These are phyloP conservation scores for Aphelinus atriplicis DNA, from an alignment of 1,140 invertebrate species.

Conservation along the genomic window DNA sequence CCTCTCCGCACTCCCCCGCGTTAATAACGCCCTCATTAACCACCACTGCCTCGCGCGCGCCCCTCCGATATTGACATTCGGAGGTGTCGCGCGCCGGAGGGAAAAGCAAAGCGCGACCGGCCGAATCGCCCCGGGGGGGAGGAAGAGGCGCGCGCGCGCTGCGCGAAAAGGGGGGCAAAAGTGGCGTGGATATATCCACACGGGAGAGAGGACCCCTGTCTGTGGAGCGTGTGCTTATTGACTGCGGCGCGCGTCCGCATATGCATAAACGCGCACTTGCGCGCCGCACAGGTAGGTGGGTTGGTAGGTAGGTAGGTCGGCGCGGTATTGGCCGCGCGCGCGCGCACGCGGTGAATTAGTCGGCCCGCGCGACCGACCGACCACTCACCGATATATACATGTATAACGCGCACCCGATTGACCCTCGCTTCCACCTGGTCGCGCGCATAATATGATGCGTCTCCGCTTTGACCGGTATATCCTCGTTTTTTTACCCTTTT, in stretches of 20 bases:
- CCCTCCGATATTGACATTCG: conserved; percentile 15
- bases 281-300: conserved; percentile 52
- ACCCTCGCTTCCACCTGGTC: too few species aligned
- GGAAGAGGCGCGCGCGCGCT: conserved; percentile 26
- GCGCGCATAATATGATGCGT: too few species aligned
- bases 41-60: too few species aligned
- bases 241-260: conserved; percentile 47
- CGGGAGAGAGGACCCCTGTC: conserved; percentile 54
- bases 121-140: conserved; percentile 19
- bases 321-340: background rate
- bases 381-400: too few species aligned
- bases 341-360: too few species aligned
- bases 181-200: conserved; percentile 38
- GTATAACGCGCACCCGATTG: too few species aligned
- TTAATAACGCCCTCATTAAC: conserved; percentile 64
- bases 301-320: conserved; percentile 60
- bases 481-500: too few species aligned
- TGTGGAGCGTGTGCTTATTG: conserved; percentile 63
- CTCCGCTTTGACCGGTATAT: too few species aligned
- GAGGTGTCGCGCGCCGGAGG: background rate
- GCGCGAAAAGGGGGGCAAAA: conserved; percentile 36
- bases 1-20: conserved; percentile 21
- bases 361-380: too few species aligned
- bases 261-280: conserved; percentile 48
- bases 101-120: background rate